phyloP scores from a whole-genome alignment of 2,797 vertebrate species.

The Phoxinus dragarum region DNA sequence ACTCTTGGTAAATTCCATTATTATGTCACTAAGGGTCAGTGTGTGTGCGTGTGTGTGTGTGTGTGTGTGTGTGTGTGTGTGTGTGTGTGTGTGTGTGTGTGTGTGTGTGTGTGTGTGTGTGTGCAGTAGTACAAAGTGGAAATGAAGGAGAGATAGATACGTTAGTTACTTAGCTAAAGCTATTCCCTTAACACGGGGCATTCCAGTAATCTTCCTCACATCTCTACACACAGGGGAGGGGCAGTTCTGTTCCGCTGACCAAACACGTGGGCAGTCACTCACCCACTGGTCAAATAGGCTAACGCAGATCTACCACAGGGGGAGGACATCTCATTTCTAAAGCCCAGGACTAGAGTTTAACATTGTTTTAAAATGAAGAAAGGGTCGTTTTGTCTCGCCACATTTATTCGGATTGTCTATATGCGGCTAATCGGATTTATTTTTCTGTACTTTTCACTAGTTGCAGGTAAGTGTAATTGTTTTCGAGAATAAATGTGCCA shows the following conservation, averaged over 20 bases:
- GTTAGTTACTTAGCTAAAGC: not conserved
- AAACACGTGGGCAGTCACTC: conserved; percentile 14
- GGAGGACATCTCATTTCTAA: not conserved
- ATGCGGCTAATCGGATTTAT: too few relatives aligned
- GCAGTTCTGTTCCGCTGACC: not conserved
- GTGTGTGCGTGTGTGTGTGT: not conserved
- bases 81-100: too few relatives aligned
- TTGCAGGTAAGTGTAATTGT: not conserved
- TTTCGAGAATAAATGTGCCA: not conserved
- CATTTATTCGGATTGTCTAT: not conserved
- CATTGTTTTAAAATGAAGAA: conserved; percentile 1
- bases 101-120: too few relatives aligned
- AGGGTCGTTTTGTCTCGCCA: too few relatives aligned
- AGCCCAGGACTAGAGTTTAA: not conserved
- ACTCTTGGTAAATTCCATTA: not conserved
- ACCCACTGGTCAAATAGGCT: not conserved
- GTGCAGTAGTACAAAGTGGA: not conserved
- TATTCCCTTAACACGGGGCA: not conserved
- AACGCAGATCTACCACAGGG: not conserved
- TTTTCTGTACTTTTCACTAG: not conserved
- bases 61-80: too few relatives aligned
- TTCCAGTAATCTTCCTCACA: not conserved
- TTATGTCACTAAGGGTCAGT: not conserved
- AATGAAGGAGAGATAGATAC: not conserved
- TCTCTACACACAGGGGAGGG: rapidly evolving